phyloP scores from a whole-genome alignment of 1,140 invertebrate species.

The Oncopodura yosiiana region DNA sequence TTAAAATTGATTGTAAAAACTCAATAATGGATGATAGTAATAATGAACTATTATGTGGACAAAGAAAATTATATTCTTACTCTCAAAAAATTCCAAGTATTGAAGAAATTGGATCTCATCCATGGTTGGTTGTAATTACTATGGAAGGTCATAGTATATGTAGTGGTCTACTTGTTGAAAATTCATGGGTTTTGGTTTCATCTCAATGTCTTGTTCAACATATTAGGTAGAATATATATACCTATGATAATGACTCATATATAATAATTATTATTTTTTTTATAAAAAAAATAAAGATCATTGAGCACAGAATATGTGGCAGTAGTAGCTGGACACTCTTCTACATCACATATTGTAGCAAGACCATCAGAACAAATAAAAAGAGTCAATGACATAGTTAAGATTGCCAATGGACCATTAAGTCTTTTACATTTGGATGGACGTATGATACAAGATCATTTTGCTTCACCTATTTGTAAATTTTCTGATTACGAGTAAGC shows the following conservation, averaged over 20 bases:
- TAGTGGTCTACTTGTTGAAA: neutral
- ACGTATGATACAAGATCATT: constrained; percentile 6
- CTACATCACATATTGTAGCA: neutral
- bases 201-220: neutral
- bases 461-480: constrained; percentile 8
- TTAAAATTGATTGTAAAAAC: too few relatives aligned
- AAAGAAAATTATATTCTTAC: neutral
- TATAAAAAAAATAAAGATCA: too few relatives aligned
- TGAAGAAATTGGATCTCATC: constrained; percentile 2
- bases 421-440: constrained; percentile 8
- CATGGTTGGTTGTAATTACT: constrained; percentile 5
- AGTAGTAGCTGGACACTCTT: neutral
- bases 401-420: neutral
- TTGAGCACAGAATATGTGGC: neutral
- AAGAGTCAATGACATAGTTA: constrained; percentile 4
- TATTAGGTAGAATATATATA: neutral
- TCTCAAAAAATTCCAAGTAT: neutral
- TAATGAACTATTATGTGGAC: constrained; percentile 3
- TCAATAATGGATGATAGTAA: too few relatives aligned
- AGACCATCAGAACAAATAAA: constrained; percentile 13
- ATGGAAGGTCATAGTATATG: neutral
- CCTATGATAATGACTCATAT: too few relatives aligned
- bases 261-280: too few relatives aligned
- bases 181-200: constrained; percentile 5
- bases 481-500: neutral